Base-by-base conservation (phyloP, 2,113 vertebrate genomes). In the Xiphophorus hellerii region DNA sequence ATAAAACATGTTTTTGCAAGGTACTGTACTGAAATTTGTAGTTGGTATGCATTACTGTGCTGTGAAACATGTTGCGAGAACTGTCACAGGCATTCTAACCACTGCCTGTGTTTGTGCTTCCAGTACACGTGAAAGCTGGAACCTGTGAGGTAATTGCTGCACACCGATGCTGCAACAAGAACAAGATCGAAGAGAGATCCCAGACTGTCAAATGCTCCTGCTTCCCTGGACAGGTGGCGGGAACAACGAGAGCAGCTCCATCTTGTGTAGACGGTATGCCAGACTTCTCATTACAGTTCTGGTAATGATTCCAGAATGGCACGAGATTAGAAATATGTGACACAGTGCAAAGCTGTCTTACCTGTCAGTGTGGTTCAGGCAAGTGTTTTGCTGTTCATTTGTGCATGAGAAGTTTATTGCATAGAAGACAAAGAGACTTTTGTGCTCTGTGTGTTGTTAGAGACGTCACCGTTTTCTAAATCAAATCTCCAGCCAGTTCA, bases 121-220 rank as follows among this genome's bases (percentile, higher is more conserved):
- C 95, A 97, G 97, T 94, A 88, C 96, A 96, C 0, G 92, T 95
- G 65, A 97, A 97, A 92, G 97, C 96, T 0, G 98, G 98, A 87
- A 96, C 96, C 6, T 99, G 98, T 0, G 98, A 99, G 76, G 98
- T 99, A 78, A 96, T 99, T 0, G 96, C 97, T 0, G 96, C 97
- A 25, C 98, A 98, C 88, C 94, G 98, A 81, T 99, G 98, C 95
- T 99, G 98, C 92, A 99, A 98, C 87, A 96, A 92, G 94, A 98
- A 99, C 94, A 98, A 95, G 94, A 96, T 99, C 0, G 98, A 99
- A 88, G 97, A 99, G 90, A 92, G 96, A 83, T 99, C 97, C 61
- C 98, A 98, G 95, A 99, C 98, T 0, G 97, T 99, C 94, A 98
- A 98, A 84, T 99, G 98, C 88, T 97, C 98, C 90, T 99, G 98